These are phyloP conservation scores for Antheraea mylitta DNA, from an alignment of 1,140 invertebrate genomes.

Conservation along the genomic window DNA sequence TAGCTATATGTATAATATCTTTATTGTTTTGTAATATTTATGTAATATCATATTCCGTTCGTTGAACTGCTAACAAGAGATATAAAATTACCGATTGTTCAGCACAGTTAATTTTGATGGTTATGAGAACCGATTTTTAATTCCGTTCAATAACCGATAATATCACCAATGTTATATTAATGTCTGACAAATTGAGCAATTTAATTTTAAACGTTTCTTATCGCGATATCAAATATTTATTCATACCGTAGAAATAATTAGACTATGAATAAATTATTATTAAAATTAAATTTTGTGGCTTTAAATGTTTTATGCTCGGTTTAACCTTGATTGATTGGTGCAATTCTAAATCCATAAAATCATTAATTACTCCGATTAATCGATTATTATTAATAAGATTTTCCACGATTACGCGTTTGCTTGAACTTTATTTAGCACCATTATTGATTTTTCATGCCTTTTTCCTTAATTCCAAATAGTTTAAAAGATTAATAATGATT, in stretches of 20 bases:
- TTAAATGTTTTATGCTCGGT: conserved; percentile 5
- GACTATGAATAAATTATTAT: conserved; percentile 9
- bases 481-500: neutral
- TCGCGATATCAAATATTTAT: conserved; percentile 15
- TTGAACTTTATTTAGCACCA: neutral
- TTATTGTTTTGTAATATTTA: neutral
- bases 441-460: neutral
- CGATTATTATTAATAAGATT: neutral
- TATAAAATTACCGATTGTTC: conserved; percentile 8
- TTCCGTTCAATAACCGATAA: conserved; percentile 9
- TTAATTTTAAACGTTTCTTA: conserved; percentile 17
- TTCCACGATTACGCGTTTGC: conserved; percentile 2
- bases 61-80: neutral
- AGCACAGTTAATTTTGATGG: conserved; percentile 7
- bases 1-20: neutral
- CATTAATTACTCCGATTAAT: conserved; percentile 10
- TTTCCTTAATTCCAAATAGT: neutral
- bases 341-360: conserved; percentile 15
- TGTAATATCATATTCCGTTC: neutral
- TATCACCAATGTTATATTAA: conserved; percentile 13
- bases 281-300: conserved; percentile 4
- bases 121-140: conserved; percentile 9
- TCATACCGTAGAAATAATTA: conserved; percentile 10
- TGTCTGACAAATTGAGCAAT: conserved; percentile 28
- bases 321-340: conserved; percentile 17